Evolutionary conservation across 2,888 invertebrate species (phyloP), one percentile per base, ranked within the genome.

Genomic region (Stratiomys singularior): DNA sequence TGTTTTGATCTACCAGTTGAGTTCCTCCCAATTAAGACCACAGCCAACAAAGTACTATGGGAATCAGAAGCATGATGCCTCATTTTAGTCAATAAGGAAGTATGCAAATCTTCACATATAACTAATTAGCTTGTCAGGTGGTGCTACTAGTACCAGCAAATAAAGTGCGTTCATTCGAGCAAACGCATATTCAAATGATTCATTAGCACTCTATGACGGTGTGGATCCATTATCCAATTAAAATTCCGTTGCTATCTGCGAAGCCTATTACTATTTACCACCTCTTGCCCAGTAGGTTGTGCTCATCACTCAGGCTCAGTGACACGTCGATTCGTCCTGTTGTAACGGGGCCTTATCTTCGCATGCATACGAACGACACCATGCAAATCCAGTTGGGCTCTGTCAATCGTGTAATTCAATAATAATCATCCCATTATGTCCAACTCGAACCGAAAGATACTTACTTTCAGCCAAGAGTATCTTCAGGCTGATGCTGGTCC

Each of bases 351-450:
- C 7, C 15, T 5, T 52, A 18, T 52, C n/a, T 13, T 13, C 18
- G 15, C 7, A 13, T 4, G 3, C 7, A 3, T 37, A 37, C 37
- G 37, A 5, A 37, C 37, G 9, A 9, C 9, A 37, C 37, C 3
- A 37, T 37, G 37, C 37, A 3, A 37, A 5, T 37, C 9, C 37
- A 5, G 37, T 37, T 37, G 52, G 7, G 4, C 15, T 9, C 47
- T 21, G 30, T 25, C 23, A 69, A 46, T 47, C 47, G 25, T 44
- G 47, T 69, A 46, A 69, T 69, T 69, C 47, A 69, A 69, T 69
- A 69, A 69, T 69, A 46, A 69, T 69, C 69, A 69, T 69, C 25
- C 46, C 27, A 69, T 69, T 47, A 69, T 69, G 69, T 46, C 47
- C 47, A 46, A 18, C 47, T 46, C 69, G 1, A 18, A 15, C 47